A percentile compares a stretch with the other conserved stretches of the same genome.
phyloP scores from a whole-genome alignment of 2,113 vertebrate genomes.

The Sinocyclocheilus anophthalmus region DNA sequence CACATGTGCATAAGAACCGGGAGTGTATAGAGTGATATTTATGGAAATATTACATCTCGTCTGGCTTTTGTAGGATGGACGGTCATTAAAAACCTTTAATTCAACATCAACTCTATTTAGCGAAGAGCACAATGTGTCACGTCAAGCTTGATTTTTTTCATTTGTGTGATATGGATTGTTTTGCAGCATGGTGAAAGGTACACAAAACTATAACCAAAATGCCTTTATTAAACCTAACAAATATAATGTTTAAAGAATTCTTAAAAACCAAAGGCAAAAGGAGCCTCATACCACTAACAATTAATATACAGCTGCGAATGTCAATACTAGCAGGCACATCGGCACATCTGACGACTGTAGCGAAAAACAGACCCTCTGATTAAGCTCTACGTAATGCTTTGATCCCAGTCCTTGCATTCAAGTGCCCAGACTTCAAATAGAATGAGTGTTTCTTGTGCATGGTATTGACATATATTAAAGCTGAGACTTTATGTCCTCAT shows the following conservation, averaged over 20 bases:
- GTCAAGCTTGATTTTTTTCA: background rate
- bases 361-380: slow-evolving; percentile 43
- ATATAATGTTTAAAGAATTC: background rate
- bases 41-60: slow-evolving; percentile 17
- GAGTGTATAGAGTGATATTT: slow-evolving; percentile 20
- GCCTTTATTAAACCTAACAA: background rate
- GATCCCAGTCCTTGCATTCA: slow-evolving; percentile 8
- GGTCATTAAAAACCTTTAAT: background rate
- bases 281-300: slow-evolving; percentile 14
- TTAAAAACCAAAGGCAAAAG: slow-evolving; percentile 13
- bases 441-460: slow-evolving; percentile 21
- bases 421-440: slow-evolving; percentile 21
- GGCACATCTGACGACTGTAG: slow-evolving; percentile 34
- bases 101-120: background rate
- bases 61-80: slow-evolving; percentile 5
- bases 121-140: background rate
- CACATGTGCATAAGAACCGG: slow-evolving; percentile 10
- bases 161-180: background rate
- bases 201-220: background rate
- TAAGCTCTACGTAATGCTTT: slow-evolving; percentile 39
- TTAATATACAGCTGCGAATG: slow-evolving; percentile 40
- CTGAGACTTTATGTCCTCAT: slow-evolving; percentile 23
- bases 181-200: background rate
- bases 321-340: slow-evolving; percentile 23
- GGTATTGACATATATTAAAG: slow-evolving; percentile 30